A percentile compares a stretch with the other conserved stretches of the same genome.
Evolutionary conservation across 1,140 invertebrate genomes (phyloP).

Genomic region (Eumaeus atala): DNA sequence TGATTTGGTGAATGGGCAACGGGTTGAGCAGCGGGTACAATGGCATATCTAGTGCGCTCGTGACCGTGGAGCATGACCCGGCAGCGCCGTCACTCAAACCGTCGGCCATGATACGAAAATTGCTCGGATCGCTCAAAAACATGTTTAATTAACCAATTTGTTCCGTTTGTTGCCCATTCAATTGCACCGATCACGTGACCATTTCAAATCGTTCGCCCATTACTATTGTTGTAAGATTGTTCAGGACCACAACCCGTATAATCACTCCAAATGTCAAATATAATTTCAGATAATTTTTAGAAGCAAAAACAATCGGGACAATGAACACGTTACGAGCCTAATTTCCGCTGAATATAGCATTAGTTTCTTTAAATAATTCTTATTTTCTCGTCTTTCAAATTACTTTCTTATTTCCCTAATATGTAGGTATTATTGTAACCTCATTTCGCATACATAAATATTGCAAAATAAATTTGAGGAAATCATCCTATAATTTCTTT

Average conservation of each 20-base stretch:
- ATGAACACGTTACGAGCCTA: background rate
- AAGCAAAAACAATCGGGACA: background rate
- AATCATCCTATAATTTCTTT: too few relatives aligned
- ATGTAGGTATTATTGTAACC: too few relatives aligned
- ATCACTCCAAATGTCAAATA: conserved; percentile 11
- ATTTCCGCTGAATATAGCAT: background rate
- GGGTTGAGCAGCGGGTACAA: background rate
- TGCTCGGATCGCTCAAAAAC: conserved; percentile 39
- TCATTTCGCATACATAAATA: too few relatives aligned
- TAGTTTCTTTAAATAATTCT: too few relatives aligned
- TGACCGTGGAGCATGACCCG: conserved; percentile 33
- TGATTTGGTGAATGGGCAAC: background rate
- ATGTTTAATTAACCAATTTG: conserved; percentile 51
- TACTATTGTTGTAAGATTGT: conserved; percentile 17
- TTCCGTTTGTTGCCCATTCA: conserved; percentile 36
- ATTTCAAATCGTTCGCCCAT: conserved; percentile 2
- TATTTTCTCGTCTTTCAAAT: too few relatives aligned
- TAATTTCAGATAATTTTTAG: conserved; percentile 1
- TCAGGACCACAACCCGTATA: conserved; percentile 3
- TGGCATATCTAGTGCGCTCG: conserved; percentile 19
- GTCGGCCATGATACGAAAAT: conserved; percentile 43
- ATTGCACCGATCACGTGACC: conserved; percentile 32
- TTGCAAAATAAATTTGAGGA: too few relatives aligned
- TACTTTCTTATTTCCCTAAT: too few relatives aligned
- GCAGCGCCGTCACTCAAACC: conserved; percentile 32